Conservation (phyloP, 2,797 vertebrate species). For the Pelodytes ibericus region DNA sequence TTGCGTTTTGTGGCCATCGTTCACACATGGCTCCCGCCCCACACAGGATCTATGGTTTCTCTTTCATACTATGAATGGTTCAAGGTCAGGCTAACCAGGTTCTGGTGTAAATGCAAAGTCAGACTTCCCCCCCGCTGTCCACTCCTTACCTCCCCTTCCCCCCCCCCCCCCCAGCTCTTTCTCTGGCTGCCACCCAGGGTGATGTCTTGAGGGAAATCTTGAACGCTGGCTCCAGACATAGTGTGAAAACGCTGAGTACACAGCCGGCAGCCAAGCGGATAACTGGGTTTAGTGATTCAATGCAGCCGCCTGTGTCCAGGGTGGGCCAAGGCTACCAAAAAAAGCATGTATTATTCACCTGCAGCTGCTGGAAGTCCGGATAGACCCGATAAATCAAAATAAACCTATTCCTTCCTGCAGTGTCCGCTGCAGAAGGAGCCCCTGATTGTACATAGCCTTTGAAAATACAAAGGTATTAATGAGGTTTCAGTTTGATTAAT, state of each 20-base stretch:
- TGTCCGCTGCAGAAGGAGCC: too few relatives aligned
- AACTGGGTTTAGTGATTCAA: slow-evolving; percentile 26
- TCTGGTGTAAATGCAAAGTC: background rate
- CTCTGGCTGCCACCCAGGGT: background rate
- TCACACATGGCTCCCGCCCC: too few relatives aligned
- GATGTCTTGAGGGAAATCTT: slow-evolving; percentile 17
- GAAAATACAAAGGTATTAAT: too few relatives aligned
- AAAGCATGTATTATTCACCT: slow-evolving; percentile 1
- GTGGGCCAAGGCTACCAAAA: background rate
- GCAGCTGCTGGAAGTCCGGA: background rate
- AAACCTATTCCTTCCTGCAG: too few relatives aligned
- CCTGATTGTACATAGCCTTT: too few relatives aligned
- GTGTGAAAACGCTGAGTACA: slow-evolving; percentile 21
- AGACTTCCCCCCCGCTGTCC: background rate
- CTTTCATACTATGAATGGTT: background rate
- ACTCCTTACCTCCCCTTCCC: too few relatives aligned
- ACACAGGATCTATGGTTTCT: too few relatives aligned
- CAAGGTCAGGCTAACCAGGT: background rate
- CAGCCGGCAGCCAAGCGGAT: slow-evolving; percentile 13
- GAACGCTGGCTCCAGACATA: background rate
- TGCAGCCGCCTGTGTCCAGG: slow-evolving; percentile 18
- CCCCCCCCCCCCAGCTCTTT: background rate
- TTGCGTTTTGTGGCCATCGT: too few relatives aligned
- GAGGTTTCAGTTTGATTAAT: too few relatives aligned
- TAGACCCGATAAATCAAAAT: too few relatives aligned